Conservation (phyloP, 2,113 vertebrate genomes). For the Desmodus rotundus region DNA sequence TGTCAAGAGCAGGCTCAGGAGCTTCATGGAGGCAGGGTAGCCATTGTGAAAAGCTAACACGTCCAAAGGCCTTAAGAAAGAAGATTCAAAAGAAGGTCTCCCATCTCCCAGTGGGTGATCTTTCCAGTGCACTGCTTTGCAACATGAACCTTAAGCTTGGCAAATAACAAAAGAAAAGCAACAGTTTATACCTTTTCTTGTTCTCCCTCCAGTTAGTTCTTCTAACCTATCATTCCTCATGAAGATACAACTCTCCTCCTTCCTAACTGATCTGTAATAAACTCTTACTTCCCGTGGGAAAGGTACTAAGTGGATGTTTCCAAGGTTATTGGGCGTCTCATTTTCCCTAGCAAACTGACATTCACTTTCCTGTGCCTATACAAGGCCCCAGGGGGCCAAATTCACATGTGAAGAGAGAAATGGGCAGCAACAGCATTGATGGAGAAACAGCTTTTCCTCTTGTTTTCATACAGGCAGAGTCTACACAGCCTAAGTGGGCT, state of each 20-base stretch:
- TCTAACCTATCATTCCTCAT: background rate
- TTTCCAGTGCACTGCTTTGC: background rate
- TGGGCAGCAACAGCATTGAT: background rate
- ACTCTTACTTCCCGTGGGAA: background rate
- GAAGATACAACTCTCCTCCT: background rate
- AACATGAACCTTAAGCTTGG: background rate
- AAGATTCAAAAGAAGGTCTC: background rate
- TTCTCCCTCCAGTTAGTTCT: background rate
- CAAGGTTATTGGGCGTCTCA: background rate
- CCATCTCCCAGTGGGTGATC: background rate
- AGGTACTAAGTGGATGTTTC: background rate
- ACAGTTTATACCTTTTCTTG: background rate
- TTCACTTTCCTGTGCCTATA: background rate
- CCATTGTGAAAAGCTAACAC: background rate
- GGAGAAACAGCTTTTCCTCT: background rate
- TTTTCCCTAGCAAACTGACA: background rate
- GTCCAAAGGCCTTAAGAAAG: background rate
- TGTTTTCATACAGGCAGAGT: background rate
- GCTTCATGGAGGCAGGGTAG: background rate
- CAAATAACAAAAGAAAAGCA: background rate
- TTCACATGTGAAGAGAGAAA: background rate
- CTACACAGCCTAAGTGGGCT: background rate
- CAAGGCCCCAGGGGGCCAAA: background rate
- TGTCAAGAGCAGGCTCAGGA: background rate
- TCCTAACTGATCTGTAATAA: background rate